These are phyloP conservation scores for Dorcus hopei DNA, from an alignment of 2,888 invertebrate genomes.

Conservation along the genomic window DNA sequence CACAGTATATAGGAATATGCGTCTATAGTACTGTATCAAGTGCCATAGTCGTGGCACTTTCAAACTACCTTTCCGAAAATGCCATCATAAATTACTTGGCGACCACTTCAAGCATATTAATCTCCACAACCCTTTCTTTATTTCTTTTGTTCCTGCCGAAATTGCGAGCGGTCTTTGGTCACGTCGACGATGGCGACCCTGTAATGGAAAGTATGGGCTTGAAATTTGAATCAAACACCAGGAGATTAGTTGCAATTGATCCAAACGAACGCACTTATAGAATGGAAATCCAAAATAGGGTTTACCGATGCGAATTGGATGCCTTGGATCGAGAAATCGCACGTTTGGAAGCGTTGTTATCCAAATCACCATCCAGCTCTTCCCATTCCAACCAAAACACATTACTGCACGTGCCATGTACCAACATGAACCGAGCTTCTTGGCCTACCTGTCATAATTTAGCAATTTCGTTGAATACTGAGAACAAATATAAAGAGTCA, in stretches of 20 bases:
- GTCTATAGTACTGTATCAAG: slow-evolving; percentile 90
- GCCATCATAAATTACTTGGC: slow-evolving; percentile 78
- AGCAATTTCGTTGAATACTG: slow-evolving; percentile 20
- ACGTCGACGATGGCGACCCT: slow-evolving; percentile 69
- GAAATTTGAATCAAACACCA: slow-evolving; percentile 83
- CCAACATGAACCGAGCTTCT: too few species aligned
- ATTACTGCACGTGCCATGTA: too few species aligned
- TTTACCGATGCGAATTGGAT: slow-evolving; percentile 79
- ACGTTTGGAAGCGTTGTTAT: slow-evolving; percentile 65
- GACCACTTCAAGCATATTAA: slow-evolving; percentile 77
- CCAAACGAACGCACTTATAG: slow-evolving; percentile 77
- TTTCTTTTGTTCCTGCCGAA: slow-evolving; percentile 86
- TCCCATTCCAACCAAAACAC: too few species aligned
- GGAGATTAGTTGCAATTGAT: slow-evolving; percentile 63
- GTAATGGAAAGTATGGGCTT: slow-evolving; percentile 86
- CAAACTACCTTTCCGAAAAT: slow-evolving; percentile 81
- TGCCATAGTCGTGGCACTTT: slow-evolving; percentile 80
- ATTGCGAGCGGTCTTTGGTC: slow-evolving; percentile 67
- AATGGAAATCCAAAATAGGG: slow-evolving; percentile 88
- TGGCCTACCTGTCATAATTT: too few species aligned
- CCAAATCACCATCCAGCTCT: slow-evolving; percentile 3
- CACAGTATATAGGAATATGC: slow-evolving; percentile 89
- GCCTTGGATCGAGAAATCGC: slow-evolving; percentile 75
- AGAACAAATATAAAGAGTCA: slow-evolving; percentile 27
- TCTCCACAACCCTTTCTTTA: slow-evolving; percentile 82